These are phyloP conservation scores for Sinonovacula constricta DNA, from an alignment of 1,140 invertebrate genomes.

Conservation along the genomic window DNA sequence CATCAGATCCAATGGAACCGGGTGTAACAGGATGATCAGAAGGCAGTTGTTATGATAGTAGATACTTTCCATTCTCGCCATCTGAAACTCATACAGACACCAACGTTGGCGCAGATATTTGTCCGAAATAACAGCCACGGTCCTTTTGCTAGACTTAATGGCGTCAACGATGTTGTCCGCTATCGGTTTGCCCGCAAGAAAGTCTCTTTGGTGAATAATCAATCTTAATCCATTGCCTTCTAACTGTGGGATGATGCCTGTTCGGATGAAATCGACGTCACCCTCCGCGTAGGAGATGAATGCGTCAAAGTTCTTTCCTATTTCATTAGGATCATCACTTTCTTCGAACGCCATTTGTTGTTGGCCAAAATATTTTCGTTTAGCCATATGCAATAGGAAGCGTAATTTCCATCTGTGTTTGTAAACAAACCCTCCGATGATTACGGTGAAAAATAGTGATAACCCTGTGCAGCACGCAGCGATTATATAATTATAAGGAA, in stretches of 20 bases:
- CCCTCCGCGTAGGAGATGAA: conserved; percentile 62
- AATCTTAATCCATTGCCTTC: conserved; percentile 42
- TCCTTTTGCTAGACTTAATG: conserved; percentile 82
- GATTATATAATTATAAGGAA: background rate
- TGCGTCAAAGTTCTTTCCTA: conserved; percentile 61
- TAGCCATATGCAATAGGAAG: conserved; percentile 24
- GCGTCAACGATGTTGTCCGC: conserved; percentile 82
- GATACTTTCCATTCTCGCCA: conserved; percentile 47
- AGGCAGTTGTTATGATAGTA: conserved; percentile 2
- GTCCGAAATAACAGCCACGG: conserved; percentile 83
- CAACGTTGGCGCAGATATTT: conserved; percentile 84
- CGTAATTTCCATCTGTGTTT: conserved; percentile 34
- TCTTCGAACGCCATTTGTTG: background rate
- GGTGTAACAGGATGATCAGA: conserved; percentile 45
- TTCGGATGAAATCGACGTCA: conserved; percentile 47
- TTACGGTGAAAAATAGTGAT: background rate
- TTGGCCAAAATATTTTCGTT: conserved; percentile 25
- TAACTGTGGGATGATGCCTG: conserved; percentile 49
- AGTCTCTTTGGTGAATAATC: conserved; percentile 67
- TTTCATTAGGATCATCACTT: too few species aligned
- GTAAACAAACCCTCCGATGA: conserved; percentile 3
- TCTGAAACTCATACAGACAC: conserved; percentile 80
- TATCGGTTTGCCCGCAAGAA: conserved; percentile 76
- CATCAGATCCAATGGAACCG: conserved; percentile 27
- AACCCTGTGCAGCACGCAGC: background rate